Evolutionary conservation across 2,113 vertebrate species (phyloP).

Genomic region (Crotalus horridus): DNA sequence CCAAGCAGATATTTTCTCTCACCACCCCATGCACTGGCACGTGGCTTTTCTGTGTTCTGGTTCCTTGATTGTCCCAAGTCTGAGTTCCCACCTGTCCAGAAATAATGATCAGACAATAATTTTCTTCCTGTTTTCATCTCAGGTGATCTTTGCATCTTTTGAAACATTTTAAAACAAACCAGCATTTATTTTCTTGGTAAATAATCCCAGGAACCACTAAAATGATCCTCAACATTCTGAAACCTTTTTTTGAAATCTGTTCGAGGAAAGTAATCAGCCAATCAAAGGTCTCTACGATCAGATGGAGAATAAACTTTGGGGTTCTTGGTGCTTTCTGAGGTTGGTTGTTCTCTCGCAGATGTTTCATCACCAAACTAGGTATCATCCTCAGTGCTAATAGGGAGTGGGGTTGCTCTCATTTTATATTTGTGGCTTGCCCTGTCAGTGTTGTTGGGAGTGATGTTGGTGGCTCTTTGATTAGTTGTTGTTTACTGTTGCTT

Average conservation of each 20-base stretch:
- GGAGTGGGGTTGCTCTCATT: neutral
- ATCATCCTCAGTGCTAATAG: neutral
- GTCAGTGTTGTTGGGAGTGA: neutral
- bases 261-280: neutral
- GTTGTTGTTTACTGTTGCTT: neutral
- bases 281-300: neutral
- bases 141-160: neutral
- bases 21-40: neutral
- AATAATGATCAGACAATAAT: neutral
- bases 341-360: neutral
- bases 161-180: neutral
- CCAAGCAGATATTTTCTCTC: slow-evolving; percentile 12
- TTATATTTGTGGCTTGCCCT: neutral
- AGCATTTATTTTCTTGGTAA: neutral
- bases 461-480: neutral
- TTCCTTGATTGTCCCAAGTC: neutral
- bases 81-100: neutral
- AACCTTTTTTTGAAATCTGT: neutral
- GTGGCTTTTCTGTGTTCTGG: neutral
- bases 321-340: neutral
- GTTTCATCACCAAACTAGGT: neutral
- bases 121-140: neutral
- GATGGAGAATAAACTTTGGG: neutral
- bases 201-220: neutral
- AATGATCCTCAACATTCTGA: neutral